phyloP scores from a whole-genome alignment of 2,888 invertebrate genomes.

The Pseudeuparius sepicola region DNA sequence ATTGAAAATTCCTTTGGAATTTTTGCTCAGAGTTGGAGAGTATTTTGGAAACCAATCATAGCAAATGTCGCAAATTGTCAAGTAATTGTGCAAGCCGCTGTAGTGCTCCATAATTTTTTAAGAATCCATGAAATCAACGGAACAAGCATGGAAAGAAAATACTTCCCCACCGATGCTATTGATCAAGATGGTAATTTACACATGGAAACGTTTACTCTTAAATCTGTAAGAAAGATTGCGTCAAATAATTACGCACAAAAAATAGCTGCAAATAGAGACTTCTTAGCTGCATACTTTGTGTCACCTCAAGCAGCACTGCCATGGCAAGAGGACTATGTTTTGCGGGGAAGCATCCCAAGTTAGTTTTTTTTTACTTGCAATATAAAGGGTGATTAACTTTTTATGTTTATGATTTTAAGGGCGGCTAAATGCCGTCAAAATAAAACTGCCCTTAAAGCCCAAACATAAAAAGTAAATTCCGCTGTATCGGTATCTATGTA shows the following conservation, averaged over 20 bases:
- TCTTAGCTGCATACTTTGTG: neutral
- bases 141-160: constrained; percentile 7
- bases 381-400: neutral
- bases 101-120: constrained; percentile 20
- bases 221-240: constrained; percentile 1
- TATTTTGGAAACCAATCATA: constrained; percentile 8
- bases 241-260: constrained; percentile 1
- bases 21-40: constrained; percentile 4
- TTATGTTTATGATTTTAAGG: too few relatives aligned
- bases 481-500: too few relatives aligned
- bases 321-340: constrained; percentile 8
- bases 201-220: neutral
- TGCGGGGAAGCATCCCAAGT: constrained; percentile 3
- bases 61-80: constrained; percentile 8
- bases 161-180: constrained; percentile 11
- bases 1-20: constrained; percentile 11
- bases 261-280: constrained; percentile 3
- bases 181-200: constrained; percentile 7
- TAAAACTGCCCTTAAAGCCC: too few relatives aligned
- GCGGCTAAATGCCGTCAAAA: too few relatives aligned
- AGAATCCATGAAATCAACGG: constrained; percentile 11
- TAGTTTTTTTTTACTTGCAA: neutral
- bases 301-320: constrained; percentile 3
- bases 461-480: too few relatives aligned
- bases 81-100: constrained; percentile 14